phyloP scores from a whole-genome alignment of 1,140 invertebrate species.

The Papilio polytes region DNA sequence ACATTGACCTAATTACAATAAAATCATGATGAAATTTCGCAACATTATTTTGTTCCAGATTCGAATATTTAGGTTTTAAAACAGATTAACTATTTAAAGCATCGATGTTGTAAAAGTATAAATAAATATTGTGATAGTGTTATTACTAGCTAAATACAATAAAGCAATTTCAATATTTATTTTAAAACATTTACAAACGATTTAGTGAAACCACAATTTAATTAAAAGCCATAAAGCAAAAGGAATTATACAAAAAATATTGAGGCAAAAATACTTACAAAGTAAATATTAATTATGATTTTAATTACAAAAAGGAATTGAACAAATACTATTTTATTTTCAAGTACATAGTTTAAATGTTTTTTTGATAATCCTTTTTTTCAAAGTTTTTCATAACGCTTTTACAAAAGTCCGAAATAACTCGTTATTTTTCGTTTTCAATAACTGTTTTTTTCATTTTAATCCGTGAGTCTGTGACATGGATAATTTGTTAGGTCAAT shows the following conservation, averaged over 20 bases:
- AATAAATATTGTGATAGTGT: too few species aligned
- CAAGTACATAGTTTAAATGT: background rate
- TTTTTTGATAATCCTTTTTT: background rate
- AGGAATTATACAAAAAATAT: background rate
- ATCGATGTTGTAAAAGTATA: background rate
- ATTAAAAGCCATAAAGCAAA: background rate
- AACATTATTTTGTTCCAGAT: background rate
- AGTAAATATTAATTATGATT: background rate
- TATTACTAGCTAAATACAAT: too few species aligned
- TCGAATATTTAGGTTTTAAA: background rate
- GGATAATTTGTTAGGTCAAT: background rate
- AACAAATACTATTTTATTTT: background rate
- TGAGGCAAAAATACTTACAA: too few species aligned
- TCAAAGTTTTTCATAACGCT: background rate
- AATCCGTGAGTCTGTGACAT: background rate
- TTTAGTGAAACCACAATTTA: conserved; percentile 1
- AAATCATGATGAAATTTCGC: too few species aligned
- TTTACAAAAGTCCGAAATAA: background rate
- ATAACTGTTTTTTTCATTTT: background rate
- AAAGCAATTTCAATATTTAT: background rate
- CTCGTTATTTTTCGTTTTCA: background rate
- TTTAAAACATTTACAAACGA: too few species aligned
- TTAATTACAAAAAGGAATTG: background rate
- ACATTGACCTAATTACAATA: too few species aligned
- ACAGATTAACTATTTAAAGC: background rate